Conservation (phyloP, 1,140 invertebrate species). For the Lepidostoma basale region DNA sequence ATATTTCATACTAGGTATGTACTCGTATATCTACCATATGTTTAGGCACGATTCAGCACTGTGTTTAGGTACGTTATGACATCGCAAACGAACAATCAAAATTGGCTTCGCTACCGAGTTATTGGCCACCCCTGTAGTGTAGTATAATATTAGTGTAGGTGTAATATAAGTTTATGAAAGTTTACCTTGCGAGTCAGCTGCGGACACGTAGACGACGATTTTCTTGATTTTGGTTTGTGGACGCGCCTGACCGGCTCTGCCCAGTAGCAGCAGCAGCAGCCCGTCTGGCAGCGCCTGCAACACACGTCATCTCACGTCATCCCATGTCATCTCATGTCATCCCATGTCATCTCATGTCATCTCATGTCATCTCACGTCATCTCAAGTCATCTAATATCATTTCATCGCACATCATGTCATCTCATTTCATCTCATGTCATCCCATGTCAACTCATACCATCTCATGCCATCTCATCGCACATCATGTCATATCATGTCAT, state of each 20-base stretch:
- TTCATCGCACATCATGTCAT: too few relatives aligned
- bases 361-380: too few relatives aligned
- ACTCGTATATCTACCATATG: too few relatives aligned
- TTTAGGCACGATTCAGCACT: not conserved
- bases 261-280: constrained; percentile 62
- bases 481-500: too few relatives aligned
- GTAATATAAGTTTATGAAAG: not conserved
- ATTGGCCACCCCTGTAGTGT: too few relatives aligned
- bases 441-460: too few relatives aligned
- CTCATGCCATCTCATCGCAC: too few relatives aligned
- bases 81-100: not conserved
- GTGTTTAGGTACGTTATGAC: not conserved
- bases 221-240: constrained; percentile 61
- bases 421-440: too few relatives aligned
- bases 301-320: not conserved
- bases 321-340: too few relatives aligned
- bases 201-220: constrained; percentile 71
- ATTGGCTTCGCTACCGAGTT: not conserved
- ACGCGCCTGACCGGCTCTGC: constrained; percentile 58
- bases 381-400: too few relatives aligned
- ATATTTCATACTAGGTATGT: too few relatives aligned
- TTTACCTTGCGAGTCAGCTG: constrained; percentile 71
- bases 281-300: constrained; percentile 58
- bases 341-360: too few relatives aligned
- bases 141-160: not conserved